These are phyloP conservation scores for Chelonoidis abingdonii DNA, from an alignment of 2,113 vertebrate genomes.

Conservation along the genomic window DNA sequence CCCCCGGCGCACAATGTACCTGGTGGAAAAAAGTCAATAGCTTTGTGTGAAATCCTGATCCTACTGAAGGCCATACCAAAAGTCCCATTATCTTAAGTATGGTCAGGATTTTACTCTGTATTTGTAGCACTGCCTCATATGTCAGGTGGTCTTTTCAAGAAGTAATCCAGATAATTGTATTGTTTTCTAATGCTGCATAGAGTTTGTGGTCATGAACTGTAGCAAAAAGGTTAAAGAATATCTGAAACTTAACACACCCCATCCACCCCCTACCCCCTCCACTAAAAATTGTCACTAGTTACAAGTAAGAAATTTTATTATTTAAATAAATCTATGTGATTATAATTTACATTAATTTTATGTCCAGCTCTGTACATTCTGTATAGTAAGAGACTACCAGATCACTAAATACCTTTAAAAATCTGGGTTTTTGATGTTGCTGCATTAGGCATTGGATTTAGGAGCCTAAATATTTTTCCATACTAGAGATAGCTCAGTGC, in stretches of 20 bases:
- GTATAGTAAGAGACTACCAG: not conserved
- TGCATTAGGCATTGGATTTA: not conserved
- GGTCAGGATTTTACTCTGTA: not conserved
- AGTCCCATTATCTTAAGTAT: not conserved
- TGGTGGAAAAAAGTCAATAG: not conserved
- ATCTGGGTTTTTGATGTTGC: not conserved
- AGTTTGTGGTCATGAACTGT: not conserved
- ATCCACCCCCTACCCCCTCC: not conserved
- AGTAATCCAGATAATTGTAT: not conserved
- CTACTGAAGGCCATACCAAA: fast-evolving
- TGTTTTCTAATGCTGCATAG: not conserved
- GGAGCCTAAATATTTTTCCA: not conserved
- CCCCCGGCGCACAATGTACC: not conserved
- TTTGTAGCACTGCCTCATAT: not conserved
- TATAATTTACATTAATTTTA: not conserved
- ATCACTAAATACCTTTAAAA: not conserved
- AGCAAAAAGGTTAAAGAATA: not conserved
- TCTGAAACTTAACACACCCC: not conserved
- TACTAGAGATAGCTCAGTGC: too few species aligned
- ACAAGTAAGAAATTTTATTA: not conserved
- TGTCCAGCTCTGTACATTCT: not conserved
- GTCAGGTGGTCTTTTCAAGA: not conserved
- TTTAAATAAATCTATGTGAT: not conserved
- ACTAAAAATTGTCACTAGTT: not conserved
- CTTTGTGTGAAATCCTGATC: not conserved